Base-by-base conservation (phyloP, 2,888 invertebrate species). In the Clunio marinus region DNA sequence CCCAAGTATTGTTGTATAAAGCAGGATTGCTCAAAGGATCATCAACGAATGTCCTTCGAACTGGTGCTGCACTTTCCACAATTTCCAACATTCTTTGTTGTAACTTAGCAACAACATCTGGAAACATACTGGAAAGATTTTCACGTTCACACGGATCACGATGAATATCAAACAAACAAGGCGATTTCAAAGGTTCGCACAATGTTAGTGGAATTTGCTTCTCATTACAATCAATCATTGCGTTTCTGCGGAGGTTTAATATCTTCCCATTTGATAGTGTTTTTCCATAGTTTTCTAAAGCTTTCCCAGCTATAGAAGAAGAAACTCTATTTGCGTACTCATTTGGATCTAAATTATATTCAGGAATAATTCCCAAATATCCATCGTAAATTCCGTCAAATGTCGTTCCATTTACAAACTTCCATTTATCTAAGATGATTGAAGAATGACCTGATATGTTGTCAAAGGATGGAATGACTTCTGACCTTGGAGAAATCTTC, bases 401-500 rank as follows among this genome's bases (percentile, higher is more conserved):
- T 2, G 10, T 76, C 1, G 76, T 75, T 46, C 78, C 78, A 41
- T 76, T 77, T 0, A 78, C 71, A 67, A 76, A 76, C 68, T 78
- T 78, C 71, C 71, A 78, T 1, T 71, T 70, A 0, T 73, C 74
- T 4, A 71, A 70, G 66, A 74, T 72, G 24, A 74, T 72, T 0
- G 78, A 74, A 8, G 70, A 71, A 0, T 75, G 73, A 1, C 62
- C 77, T 81, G 27, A 80, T 76, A 73, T 80, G 77, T 86, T 84
- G 73, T 91, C 89, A 69, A 92, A 17, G 2, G 51, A 86, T 74
- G 88, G 88, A 71, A 91, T 78, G n/a, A 89, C 80, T 71, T 87
- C 86, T 15, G 82, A 81, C 17, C 89, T 77, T 0, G 82, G 82
- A 1, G 69, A 69, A 35, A 68, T 67, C 25, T 75, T 73, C 37